Evolutionary conservation across 2,797 vertebrate species (phyloP).

Genomic region (Squalus acanthias): DNA sequence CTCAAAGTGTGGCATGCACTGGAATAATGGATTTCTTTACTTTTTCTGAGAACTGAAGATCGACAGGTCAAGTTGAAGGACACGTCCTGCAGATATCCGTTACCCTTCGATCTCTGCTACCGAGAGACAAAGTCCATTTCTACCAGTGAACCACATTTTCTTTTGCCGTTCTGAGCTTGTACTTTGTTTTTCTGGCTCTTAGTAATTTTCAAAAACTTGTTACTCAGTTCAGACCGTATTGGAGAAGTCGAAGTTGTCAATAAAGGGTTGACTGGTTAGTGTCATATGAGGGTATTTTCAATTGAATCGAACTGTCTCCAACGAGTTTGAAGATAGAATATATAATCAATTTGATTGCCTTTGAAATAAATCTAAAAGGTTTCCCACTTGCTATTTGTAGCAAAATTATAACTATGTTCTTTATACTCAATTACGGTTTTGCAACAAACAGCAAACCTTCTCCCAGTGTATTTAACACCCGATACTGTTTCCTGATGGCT

Average conservation of each 20-base stretch:
- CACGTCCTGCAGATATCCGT: neutral
- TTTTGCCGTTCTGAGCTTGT: neutral
- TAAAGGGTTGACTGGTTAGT: neutral
- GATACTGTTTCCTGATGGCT: neutral
- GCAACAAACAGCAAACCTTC: neutral
- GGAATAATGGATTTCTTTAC: neutral
- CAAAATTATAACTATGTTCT: neutral
- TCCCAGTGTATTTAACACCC: neutral
- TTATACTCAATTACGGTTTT: neutral
- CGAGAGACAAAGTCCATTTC: neutral
- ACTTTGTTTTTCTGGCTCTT: neutral
- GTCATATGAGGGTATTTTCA: neutral
- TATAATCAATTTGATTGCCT: neutral
- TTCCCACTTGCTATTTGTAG: neutral
- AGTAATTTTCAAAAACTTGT: neutral
- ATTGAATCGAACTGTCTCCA: neutral
- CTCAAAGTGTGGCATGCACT: neutral
- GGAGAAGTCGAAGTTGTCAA: neutral
- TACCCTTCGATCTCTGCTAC: neutral
- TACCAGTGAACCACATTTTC: neutral
- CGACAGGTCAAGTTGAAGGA: neutral
- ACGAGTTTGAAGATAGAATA: neutral
- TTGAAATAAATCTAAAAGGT: neutral
- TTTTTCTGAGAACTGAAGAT: neutral
- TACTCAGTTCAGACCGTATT: neutral